Conservation (phyloP, 2,113 vertebrate species). For the Hyla sarda region DNA sequence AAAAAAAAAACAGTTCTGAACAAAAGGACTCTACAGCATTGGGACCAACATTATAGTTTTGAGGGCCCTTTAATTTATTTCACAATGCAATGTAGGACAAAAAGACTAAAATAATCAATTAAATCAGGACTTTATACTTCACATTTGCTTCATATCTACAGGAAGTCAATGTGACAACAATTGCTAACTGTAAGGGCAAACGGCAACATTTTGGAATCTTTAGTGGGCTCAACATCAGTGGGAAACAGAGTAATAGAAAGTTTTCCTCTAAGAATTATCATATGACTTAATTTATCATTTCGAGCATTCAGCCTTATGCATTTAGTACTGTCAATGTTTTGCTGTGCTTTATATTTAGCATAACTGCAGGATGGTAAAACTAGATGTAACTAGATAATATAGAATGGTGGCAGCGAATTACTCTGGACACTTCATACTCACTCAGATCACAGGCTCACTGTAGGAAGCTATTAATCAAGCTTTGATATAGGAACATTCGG, state of each 20-base stretch:
- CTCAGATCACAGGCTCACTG: slow-evolving; percentile 4
- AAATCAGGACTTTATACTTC: too few species aligned
- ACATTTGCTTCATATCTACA: too few species aligned
- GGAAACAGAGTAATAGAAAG: background rate
- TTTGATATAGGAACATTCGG: slow-evolving; percentile 34
- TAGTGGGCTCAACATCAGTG: background rate
- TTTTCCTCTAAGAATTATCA: background rate
- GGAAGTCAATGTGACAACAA: too few species aligned
- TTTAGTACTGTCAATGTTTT: background rate
- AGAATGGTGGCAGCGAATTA: background rate
- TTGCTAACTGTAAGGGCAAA: too few species aligned
- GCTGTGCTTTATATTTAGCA: background rate
- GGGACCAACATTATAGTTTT: too few species aligned
- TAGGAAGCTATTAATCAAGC: slow-evolving; percentile 20
- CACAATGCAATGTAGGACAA: too few species aligned
- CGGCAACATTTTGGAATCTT: too few species aligned
- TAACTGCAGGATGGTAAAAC: background rate
- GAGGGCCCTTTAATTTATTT: too few species aligned
- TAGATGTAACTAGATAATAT: background rate
- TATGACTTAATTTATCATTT: background rate
- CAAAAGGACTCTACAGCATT: too few species aligned
- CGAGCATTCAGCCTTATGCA: background rate
- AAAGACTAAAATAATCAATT: too few species aligned
- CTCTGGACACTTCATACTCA: background rate
- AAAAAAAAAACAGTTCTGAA: too few species aligned